Percentiles rank a stretch among this genome's conserved stretches.
phyloP scores from a whole-genome alignment of 2,113 vertebrate species.

The Aix galericulata region DNA sequence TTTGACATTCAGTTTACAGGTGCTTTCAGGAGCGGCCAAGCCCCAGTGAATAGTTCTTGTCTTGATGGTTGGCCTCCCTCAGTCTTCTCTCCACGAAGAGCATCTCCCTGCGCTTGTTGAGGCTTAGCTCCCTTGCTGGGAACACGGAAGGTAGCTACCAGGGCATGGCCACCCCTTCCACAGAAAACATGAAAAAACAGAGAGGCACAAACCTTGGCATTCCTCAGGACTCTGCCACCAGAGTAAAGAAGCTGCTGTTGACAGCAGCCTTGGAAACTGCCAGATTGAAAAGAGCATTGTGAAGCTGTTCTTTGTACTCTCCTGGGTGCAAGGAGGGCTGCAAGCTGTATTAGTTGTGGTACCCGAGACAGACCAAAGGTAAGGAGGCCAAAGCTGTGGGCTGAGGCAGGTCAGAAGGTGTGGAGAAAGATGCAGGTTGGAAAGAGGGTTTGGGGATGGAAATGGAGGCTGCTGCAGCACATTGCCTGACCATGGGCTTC shows the following conservation, averaged over 20 bases:
- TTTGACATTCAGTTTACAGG: neutral
- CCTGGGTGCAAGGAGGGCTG: neutral
- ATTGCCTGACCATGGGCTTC: rapidly evolving
- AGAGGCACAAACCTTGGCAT: neutral
- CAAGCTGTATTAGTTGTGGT: neutral
- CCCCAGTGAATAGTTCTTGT: neutral
- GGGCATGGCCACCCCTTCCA: neutral
- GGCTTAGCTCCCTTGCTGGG: neutral
- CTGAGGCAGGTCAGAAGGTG: neutral
- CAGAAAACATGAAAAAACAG: neutral
- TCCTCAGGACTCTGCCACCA: rapidly evolving
- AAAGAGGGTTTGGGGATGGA: neutral
- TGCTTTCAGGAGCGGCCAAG: neutral
- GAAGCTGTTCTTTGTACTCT: neutral
- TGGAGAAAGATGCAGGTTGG: neutral
- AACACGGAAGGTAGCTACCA: neutral
- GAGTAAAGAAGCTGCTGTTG: neutral
- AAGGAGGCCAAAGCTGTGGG: neutral
- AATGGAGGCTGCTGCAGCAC: rapidly evolving
- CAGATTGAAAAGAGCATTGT: neutral
- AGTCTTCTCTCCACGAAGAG: neutral
- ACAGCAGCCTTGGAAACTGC: neutral
- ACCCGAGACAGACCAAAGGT: neutral
- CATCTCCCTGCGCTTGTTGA: neutral
- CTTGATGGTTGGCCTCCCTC: neutral